Evolutionary conservation across 2,113 vertebrate genomes (phyloP), one percentile per base, ranked within the genome.

Genomic region (Zapornia atra): DNA sequence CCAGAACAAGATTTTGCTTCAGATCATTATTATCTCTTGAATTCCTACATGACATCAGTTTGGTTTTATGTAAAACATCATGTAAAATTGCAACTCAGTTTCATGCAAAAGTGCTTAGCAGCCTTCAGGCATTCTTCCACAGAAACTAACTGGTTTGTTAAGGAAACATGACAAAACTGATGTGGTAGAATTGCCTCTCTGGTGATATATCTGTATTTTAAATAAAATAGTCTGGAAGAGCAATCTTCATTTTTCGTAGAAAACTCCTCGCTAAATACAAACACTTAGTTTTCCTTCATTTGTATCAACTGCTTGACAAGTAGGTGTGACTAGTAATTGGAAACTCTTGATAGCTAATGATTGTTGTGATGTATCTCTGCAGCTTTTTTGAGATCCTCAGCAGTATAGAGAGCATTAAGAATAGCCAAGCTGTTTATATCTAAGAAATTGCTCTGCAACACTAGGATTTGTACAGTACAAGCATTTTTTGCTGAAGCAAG

Each of bases 301-400:
- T 96, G 51, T 86, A 83, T 90, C 82, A 91, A 57, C 56, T 80
- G 73, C 76, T 97, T 97, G 87, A 96, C 90, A 95, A 80, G 54
- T 50, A 88, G 80, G n/a, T 95, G 82, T 96, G 80, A 96, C 86
- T 92, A 82, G 79, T 96, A 97, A 97, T 89, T 95, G 86, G 82
- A 96, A 97, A 97, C 70, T 59, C 85, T 97, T 97, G 90, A 93
- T 97, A 19, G 21, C 91, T 96, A 95, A 93, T 90, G 80, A 94
- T 88, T 93, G 69, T 73, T 87, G 86, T 96, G 82, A 96, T 90
- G 50, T 76, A 89, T 92, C 79, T 90, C 61, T 82, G 54, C n/a
- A 90, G 76, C 40, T 87, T 88, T 93, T 95, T 61, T 93, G 92
- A 95, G 87, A 70, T 79, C 56, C 86, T 87, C 21, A 60, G 89